Percentiles rank a stretch among this genome's conserved stretches.
Conservation (phyloP, 2,113 vertebrate species). For the Hippocampus mohnikei region DNA sequence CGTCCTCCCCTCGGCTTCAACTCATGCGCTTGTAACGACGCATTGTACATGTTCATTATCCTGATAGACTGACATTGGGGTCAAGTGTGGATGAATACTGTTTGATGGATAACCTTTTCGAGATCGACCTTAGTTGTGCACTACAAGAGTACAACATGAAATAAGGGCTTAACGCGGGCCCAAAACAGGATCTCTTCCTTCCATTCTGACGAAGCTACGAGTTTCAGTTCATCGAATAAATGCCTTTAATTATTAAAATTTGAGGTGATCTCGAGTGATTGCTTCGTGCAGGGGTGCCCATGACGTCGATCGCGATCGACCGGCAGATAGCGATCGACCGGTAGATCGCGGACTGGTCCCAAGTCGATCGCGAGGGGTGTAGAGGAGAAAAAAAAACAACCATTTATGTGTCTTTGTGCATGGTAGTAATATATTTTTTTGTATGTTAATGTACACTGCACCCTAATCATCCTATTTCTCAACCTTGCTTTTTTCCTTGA, state of each 20-base stretch:
- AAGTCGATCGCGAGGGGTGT: too few relatives aligned
- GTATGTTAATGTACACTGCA: too few relatives aligned
- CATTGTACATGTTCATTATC: slow-evolving; percentile 48
- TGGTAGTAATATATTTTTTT: too few relatives aligned
- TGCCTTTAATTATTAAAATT: neutral
- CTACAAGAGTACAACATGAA: neutral
- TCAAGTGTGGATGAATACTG: slow-evolving; percentile 25
- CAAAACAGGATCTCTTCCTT: neutral
- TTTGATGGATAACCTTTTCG: slow-evolving; percentile 20
- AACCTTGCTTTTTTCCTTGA: neutral
- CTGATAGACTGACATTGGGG: slow-evolving; percentile 34
- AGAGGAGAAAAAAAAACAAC: too few relatives aligned
- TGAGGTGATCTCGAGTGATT: neutral
- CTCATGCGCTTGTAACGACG: slow-evolving; percentile 47
- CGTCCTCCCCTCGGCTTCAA: slow-evolving; percentile 26
- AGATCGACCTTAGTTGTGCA: neutral
- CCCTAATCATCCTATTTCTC: neutral
- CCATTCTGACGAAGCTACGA: neutral
- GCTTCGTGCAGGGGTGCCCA: too few relatives aligned
- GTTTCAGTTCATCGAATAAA: neutral
- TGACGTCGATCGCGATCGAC: too few relatives aligned
- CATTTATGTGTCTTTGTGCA: too few relatives aligned
- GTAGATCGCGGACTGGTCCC: too few relatives aligned
- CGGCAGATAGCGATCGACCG: too few relatives aligned
- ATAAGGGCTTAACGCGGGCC: neutral